Conservation (phyloP, 92 coral and sea anemone genomes). For the Porites evermanni region DNA sequence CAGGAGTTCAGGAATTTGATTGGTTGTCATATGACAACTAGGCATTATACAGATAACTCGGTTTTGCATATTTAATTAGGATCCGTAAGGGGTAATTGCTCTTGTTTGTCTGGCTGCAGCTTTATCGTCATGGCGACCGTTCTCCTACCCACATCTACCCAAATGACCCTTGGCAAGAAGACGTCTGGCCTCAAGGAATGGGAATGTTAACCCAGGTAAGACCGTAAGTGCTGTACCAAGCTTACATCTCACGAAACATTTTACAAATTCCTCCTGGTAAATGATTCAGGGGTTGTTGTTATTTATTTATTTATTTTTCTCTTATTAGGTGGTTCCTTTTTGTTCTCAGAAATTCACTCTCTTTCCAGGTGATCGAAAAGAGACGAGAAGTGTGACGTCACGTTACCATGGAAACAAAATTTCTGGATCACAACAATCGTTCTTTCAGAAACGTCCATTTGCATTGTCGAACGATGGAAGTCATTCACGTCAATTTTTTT, state of each 20-base stretch:
- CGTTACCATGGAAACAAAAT: no score
- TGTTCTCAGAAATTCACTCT: neutral
- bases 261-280: no score
- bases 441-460: no score
- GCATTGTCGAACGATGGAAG: neutral
- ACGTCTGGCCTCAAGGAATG: slow-evolving; percentile 85
- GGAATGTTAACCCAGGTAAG: slow-evolving; percentile 91
- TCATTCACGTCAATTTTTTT: neutral
- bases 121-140: slow-evolving; percentile 96
- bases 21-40: no score
- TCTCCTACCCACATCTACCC: slow-evolving; percentile 72
- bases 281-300: no score
- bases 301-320: no score
- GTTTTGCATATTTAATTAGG: no score
- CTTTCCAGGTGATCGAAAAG: neutral
- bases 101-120: slow-evolving; percentile 36
- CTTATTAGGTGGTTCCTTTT: no score
- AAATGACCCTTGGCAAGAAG: slow-evolving; percentile 67
- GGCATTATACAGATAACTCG: no score
- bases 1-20: no score
- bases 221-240: neutral
- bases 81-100: neutral
- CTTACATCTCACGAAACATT: neutral
- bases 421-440: no score
- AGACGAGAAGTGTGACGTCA: neutral